Evolutionary conservation across 2,888 invertebrate genomes (phyloP).

Genomic region (Ornithoptera priamus): DNA sequence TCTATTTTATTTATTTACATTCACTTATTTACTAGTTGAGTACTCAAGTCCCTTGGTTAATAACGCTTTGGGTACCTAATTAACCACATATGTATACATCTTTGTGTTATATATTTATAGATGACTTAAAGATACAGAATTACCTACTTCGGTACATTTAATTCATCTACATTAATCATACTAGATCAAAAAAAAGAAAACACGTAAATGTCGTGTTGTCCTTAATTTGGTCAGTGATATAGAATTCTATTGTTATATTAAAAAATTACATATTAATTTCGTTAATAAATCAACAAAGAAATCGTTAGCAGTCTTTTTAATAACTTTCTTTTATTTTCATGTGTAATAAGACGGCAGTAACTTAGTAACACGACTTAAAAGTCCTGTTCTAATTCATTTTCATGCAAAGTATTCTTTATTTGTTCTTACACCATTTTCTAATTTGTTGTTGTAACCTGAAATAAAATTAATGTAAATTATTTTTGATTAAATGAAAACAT

Average conservation of each 20-base stretch:
- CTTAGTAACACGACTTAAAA: constrained; percentile 1
- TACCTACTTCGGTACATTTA: constrained; percentile 55
- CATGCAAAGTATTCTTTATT: background rate
- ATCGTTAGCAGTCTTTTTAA: constrained; percentile 16
- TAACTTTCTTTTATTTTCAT: background rate
- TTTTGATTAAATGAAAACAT: background rate
- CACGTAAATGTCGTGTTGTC: constrained; percentile 47
- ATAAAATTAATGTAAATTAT: background rate
- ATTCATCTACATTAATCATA: constrained; percentile 14
- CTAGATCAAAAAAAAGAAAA: constrained; percentile 62
- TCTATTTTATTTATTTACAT: constrained; percentile 29
- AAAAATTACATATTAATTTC: background rate
- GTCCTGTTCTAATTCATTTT: constrained; percentile 7
- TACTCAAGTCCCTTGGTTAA: constrained; percentile 30
- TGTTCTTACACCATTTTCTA: background rate
- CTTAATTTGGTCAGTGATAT: constrained; percentile 51
- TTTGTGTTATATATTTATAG: constrained; percentile 11
- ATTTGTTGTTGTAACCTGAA: constrained; percentile 12
- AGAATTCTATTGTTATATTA: constrained; percentile 22
- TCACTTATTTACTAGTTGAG: constrained; percentile 5
- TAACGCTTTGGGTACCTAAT: constrained; percentile 37
- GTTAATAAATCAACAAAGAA: background rate
- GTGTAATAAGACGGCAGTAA: too few relatives aligned
- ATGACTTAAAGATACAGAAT: constrained; percentile 32
- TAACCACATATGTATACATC: constrained; percentile 7